Evolutionary conservation across 2,113 vertebrate genomes (phyloP), one percentile per base, ranked within the genome.

Genomic region (Pipra filicauda): DNA sequence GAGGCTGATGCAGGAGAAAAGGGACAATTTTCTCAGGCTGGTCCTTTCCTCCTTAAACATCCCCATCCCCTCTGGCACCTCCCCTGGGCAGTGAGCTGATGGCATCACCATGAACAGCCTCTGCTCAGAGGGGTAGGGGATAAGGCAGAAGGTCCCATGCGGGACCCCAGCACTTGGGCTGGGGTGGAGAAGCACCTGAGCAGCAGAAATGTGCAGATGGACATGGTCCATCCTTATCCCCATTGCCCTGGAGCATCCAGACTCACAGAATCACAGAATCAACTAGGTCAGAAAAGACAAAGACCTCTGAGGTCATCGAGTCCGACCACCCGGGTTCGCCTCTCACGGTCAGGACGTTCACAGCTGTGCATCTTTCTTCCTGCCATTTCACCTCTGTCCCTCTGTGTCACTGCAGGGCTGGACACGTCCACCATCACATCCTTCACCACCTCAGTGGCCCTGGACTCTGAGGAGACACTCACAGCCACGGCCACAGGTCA

Each of bases 361-460:
- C 0, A 0, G 73, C 35, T 70, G 62, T 26, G 21, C 10, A 13
- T 15, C 59, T 70, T 26, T 27, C 39, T 74, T 46, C 41, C 33
- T 4, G 0, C 1, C 1, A 0, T 13, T 31, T 62, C 64, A 67
- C 20, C 46, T 72, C 77, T 65, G 23, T 22, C 88, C 59, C 65
- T 94, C 54, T 85, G 57, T 94, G 51, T 75, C 44, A 31, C 71
- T 26, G 2, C 91, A 98, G 98, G 96, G 9, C 93, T 96, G 51
- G 95, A 95, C 31, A 92, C 90, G 0, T 96, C 96, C 15, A 98
- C 98, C n/a, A 72, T 94, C 78, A 92, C 95, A 0, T 94, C 96
- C 9, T 96, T 95, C 84, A 97, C 96, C 55, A 93, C 95, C 43
- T 97, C 57, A 0, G 61, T 71, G 73, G 88, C 94, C 33, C 66